Conservation (phyloP, 2,113 vertebrate genomes). For the Sinocyclocheilus rhinocerous region DNA sequence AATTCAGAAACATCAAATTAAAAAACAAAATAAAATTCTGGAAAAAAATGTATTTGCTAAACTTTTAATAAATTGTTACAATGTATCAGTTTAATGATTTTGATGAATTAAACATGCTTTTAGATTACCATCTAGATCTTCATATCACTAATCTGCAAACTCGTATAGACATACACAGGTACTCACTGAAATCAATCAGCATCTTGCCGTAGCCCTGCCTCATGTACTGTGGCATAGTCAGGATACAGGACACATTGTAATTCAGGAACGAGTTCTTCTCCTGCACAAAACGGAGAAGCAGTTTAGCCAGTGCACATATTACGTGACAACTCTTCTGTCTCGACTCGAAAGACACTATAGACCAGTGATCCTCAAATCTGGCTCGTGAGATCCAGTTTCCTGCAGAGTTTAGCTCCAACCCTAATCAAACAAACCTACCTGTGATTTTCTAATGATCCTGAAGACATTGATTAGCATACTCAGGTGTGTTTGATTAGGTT, state of each 20-base stretch:
- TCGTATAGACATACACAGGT: background rate
- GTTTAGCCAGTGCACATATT: background rate
- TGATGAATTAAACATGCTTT: background rate
- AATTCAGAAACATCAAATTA: too few relatives aligned
- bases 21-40: too few relatives aligned
- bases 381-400: too few relatives aligned
- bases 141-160: background rate
- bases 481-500: too few relatives aligned
- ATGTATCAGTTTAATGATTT: too few relatives aligned
- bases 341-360: background rate
- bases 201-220: constrained; percentile 98
- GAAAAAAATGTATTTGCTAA: too few relatives aligned
- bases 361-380: too few relatives aligned
- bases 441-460: too few relatives aligned
- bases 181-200: constrained; percentile 99
- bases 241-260: constrained; percentile 98
- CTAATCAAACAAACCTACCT: too few relatives aligned
- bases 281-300: constrained; percentile 67
- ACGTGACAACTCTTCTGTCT: background rate
- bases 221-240: constrained; percentile 99
- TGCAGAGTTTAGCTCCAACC: too few relatives aligned
- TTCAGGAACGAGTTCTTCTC: constrained; percentile 99
- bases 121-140: background rate
- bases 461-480: too few relatives aligned
- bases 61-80: too few relatives aligned